Conservation (phyloP, 2,888 invertebrate species). For the Sinhomidia bicolor region DNA sequence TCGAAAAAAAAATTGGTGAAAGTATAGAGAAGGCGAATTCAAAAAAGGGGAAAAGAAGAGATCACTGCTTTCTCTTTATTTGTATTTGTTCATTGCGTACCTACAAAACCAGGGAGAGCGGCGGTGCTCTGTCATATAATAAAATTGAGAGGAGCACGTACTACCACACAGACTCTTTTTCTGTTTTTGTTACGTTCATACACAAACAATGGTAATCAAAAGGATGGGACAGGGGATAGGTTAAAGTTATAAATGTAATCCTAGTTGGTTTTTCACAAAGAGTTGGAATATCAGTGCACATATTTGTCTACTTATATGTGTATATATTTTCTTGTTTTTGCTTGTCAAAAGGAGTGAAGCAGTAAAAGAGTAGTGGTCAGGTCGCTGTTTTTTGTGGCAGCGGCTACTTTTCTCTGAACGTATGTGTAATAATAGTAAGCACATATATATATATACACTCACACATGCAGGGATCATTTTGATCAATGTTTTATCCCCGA, state of each 20-base stretch:
- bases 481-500: slow-evolving; percentile 63
- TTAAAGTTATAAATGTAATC: slow-evolving; percentile 53
- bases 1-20: not conserved
- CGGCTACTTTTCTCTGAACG: not conserved
- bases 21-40: not conserved
- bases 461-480: slow-evolving; percentile 49
- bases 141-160: slow-evolving; percentile 29
- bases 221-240: not conserved
- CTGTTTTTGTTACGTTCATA: slow-evolving; percentile 3
- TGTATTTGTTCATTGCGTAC: not conserved
- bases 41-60: not conserved
- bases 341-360: not conserved
- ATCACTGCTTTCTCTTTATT: slow-evolving; percentile 10
- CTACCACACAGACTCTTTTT: not conserved
- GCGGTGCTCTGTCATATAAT: not conserved
- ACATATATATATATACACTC: too few species aligned
- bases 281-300: not conserved
- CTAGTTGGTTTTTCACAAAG: slow-evolving; percentile 52
- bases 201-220: not conserved
- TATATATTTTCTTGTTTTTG: too few species aligned
- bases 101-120: too few species aligned
- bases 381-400: not conserved
- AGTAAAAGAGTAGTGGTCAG: slow-evolving; percentile 3
- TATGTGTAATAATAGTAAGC: too few species aligned
- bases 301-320: too few species aligned